Conservation (phyloP, 2,888 invertebrate species). For the Argynnis bischoffii region DNA sequence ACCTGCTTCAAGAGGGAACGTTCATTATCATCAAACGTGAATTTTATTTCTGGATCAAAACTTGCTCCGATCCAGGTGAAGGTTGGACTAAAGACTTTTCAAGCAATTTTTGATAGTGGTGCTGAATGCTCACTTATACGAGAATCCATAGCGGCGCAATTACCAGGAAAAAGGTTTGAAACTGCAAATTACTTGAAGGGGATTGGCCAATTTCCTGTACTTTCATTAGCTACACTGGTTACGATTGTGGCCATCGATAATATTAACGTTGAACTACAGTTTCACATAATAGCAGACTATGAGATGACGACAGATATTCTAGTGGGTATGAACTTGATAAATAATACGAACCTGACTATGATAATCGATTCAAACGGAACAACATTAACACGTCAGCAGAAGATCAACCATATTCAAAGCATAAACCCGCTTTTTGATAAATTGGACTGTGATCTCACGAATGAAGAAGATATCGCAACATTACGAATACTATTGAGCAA, state of each 20-base stretch:
- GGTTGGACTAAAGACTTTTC: slow-evolving; percentile 29
- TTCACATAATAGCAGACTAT: slow-evolving; percentile 20
- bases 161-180: slow-evolving; percentile 41
- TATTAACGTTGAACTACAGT: slow-evolving; percentile 25
- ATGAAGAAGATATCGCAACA: slow-evolving; percentile 16
- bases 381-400: slow-evolving; percentile 5
- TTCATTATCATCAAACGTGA: slow-evolving; percentile 41
- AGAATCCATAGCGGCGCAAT: slow-evolving; percentile 40
- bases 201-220: slow-evolving; percentile 23
- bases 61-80: slow-evolving; percentile 28
- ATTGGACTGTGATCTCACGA: slow-evolving; percentile 28
- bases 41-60: slow-evolving; percentile 36
- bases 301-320: slow-evolving; percentile 30
- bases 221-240: slow-evolving; percentile 19
- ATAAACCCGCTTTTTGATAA: neutral
- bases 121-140: slow-evolving; percentile 32
- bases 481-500: slow-evolving; percentile 39
- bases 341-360: slow-evolving; percentile 22
- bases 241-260: slow-evolving; percentile 26
- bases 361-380: slow-evolving; percentile 9
- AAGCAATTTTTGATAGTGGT: slow-evolving; percentile 43
- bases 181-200: slow-evolving; percentile 31
- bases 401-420: neutral
- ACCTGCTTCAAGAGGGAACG: slow-evolving; percentile 43
- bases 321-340: slow-evolving; percentile 30